These are phyloP conservation scores for Athene noctua DNA, from an alignment of 2,113 vertebrate species.

Conservation along the genomic window DNA sequence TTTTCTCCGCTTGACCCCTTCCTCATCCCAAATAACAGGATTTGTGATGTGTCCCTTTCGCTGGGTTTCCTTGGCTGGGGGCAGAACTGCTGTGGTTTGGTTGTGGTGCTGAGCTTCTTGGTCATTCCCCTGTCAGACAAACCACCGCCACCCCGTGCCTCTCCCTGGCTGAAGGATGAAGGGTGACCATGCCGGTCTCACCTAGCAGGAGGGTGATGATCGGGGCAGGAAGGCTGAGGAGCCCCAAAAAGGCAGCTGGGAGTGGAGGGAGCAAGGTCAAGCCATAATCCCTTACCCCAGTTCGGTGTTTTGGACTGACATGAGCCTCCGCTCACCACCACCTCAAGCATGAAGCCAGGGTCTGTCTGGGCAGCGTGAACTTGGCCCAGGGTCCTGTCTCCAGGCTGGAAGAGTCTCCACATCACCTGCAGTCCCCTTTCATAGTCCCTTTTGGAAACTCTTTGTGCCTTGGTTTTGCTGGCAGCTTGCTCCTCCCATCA, in stretches of 20 bases:
- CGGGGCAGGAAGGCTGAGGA: neutral
- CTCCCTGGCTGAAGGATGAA: neutral
- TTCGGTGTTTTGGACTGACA: rapidly evolving
- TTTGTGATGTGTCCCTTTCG: neutral
- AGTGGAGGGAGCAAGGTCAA: neutral
- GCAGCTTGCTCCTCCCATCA: neutral
- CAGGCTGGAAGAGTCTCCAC: neutral
- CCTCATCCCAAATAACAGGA: neutral
- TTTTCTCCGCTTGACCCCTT: neutral
- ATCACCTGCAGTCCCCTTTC: no score
- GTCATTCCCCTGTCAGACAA: neutral
- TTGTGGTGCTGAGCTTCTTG: neutral
- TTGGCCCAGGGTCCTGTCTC: neutral
- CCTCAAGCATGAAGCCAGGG: neutral
- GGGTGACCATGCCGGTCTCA: no score
- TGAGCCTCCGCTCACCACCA: neutral
- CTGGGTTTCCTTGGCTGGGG: neutral
- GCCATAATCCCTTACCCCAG: no score
- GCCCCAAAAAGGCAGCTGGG: neutral
- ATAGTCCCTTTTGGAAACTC: neutral
- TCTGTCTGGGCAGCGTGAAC: rapidly evolving
- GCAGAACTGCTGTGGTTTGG: neutral
- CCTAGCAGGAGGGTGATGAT: neutral
- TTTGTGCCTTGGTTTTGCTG: neutral
- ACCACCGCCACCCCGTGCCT: no score